Evolutionary conservation across 2,797 vertebrate species (phyloP), one percentile per base, ranked within the genome.

Genomic region (Cercopithecus diana): DNA sequence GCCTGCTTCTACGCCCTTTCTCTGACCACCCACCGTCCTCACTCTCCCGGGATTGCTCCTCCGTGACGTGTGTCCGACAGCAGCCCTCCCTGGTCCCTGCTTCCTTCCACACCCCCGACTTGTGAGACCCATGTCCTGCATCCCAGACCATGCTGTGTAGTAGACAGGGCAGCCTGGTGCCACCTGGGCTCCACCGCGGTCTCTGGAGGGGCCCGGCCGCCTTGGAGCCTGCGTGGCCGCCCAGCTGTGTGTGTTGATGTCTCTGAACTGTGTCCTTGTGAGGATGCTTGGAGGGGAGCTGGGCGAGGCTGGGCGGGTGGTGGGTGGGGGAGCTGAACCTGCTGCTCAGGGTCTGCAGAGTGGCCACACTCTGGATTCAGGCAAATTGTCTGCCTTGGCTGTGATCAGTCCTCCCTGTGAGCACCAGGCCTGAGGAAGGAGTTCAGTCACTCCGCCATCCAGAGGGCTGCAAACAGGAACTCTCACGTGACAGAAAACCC

Each of bases 31-130:
- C 39, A 2, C 89, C 84, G 81, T 81, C 93, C 93, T 98, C 97
- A 19, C 48, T 91, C 80, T 91, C 95, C 97, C 81, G 50, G 91
- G 96, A 96, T 83, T 30, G 90, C 39, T 98, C 97, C 97, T 97
- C 61, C 55, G 86, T 11, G 75, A 89, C 33, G 67, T 22, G 55
- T 97, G 97, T 98, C 85, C 75, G 28, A 88, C 93, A 90, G 98
- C 5, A n/a, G 97, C 81, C 96, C 97, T 0, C 95, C 97, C 97
- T n/a, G 92, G 89, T 97, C 95, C 96, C 73, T 85, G 93, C 28
- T 10, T 8, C 4, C 19, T 84, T 77, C 75, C 2, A 4, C 1
- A 77, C 83, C 85, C 89, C 48, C 8, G n/a, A 41, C 72, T 33
- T n/a, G 7, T 80, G 77, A 91, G 43, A 43, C 52, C 81, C 11